Evolutionary conservation across 1,140 invertebrate species (phyloP), one percentile per base, ranked within the genome.

Genomic region (Saxidomus purpurata): DNA sequence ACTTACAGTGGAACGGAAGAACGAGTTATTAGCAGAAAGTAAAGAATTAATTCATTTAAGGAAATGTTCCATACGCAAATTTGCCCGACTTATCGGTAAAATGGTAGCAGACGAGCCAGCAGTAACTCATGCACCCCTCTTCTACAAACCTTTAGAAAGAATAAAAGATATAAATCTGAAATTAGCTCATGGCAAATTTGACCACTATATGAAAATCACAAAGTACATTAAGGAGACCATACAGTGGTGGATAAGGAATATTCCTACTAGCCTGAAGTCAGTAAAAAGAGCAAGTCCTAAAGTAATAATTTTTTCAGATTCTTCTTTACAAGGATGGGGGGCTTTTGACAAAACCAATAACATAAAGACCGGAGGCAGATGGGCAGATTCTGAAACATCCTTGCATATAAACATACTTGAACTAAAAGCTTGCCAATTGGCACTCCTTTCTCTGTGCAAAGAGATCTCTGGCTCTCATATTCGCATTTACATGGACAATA

Each of bases 201-300:
- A 87, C 13, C 1, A 22, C 9, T 76, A n/a, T 15, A 79, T 87
- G 74, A 36, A 19, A 19, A 63, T 87, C 22, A 40, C 49, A 15
- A 2, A 15, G 15, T 15, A 17, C 17, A 52, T 87, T 19, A 79
- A 79, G 31, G 13, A 28, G 31, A 63, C 47, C n/a, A n/a, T 87
- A 2, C 11, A 6, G 13, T 87, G 71, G 85, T 87, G 85, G 74
- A 80, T 87, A 59, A n/a, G n/a, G n/a, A n/a, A n/a, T n/a, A n/a
- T n/a, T n/a, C n/a, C n/a, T n/a, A n/a, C n/a, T n/a, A n/a, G n/a
- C n/a, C n/a, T n/a, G n/a, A n/a, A n/a, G n/a, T n/a, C n/a, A n/a
- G n/a, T n/a, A n/a, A n/a, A n/a, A n/a, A n/a, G n/a, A n/a, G n/a
- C n/a, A n/a, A n/a, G n/a, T n/a, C n/a, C n/a, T n/a, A n/a, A n/a